phyloP scores from a whole-genome alignment of 2,113 vertebrate genomes.

The Turdus rufiventris region DNA sequence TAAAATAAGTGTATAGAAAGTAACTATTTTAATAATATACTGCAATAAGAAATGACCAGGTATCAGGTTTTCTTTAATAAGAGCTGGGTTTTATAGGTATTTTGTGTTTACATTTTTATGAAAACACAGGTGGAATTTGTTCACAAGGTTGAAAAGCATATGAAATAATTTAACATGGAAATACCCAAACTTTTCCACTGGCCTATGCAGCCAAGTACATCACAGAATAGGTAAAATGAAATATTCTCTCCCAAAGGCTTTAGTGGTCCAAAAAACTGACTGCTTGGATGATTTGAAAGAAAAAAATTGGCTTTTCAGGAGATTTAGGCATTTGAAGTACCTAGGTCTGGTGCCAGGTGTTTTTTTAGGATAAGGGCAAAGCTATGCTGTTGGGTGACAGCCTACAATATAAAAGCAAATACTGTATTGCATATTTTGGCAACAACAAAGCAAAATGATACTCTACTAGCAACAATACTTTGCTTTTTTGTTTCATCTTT shows the following conservation, averaged over 20 bases:
- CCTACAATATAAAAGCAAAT: neutral
- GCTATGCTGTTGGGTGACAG: neutral
- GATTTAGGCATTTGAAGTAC: neutral
- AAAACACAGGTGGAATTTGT: neutral
- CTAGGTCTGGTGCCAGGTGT: neutral
- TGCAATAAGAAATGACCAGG: neutral
- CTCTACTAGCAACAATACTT: neutral
- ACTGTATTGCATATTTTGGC: neutral
- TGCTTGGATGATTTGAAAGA: neutral
- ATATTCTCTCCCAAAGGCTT: neutral
- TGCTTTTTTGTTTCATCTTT: neutral
- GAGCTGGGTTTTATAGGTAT: neutral
- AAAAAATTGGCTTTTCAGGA: neutral
- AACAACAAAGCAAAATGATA: neutral
- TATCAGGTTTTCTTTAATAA: neutral
- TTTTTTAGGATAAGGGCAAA: neutral
- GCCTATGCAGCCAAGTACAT: neutral
- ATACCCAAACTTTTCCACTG: neutral
- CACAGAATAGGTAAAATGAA: neutral
- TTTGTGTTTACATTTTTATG: neutral
- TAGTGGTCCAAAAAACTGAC: neutral
- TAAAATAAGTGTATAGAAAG: neutral
- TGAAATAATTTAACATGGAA: neutral
- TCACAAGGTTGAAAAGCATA: neutral
- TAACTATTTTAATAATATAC: neutral